Conservation (phyloP, 2,797 vertebrate genomes). For the Gadopsis marmoratus region DNA sequence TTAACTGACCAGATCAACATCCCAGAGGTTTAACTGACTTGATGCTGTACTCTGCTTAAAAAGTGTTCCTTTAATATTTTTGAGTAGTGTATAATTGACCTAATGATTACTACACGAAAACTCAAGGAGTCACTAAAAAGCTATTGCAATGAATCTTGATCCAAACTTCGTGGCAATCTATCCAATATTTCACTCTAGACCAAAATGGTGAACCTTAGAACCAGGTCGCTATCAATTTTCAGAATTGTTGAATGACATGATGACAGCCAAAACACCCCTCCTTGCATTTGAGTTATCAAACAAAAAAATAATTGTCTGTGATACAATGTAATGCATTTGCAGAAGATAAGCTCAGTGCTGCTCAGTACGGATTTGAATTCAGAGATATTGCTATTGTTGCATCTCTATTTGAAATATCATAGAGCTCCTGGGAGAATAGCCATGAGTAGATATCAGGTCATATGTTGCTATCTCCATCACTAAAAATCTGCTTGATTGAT, state of each 20-base stretch:
- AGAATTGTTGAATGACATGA: background rate
- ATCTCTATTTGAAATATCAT: background rate
- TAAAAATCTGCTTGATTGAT: background rate
- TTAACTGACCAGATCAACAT: too few relatives aligned
- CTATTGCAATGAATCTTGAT: background rate
- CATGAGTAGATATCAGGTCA: constrained; percentile 1
- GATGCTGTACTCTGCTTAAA: too few relatives aligned
- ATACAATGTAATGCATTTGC: background rate
- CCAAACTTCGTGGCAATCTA: background rate
- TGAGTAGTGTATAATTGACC: too few relatives aligned
- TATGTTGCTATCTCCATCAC: background rate
- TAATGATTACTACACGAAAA: background rate
- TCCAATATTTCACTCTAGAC: background rate
- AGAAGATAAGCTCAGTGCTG: background rate
- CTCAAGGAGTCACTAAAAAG: background rate
- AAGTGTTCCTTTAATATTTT: too few relatives aligned
- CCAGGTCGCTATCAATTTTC: background rate
- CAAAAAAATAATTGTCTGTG: background rate
- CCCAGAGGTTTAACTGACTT: too few relatives aligned
- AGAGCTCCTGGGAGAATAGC: background rate
- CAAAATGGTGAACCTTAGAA: background rate
- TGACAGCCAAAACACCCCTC: background rate
- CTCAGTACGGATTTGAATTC: background rate
- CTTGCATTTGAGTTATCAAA: background rate
- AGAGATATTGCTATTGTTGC: background rate